phyloP scores from a whole-genome alignment of 2,888 invertebrate genomes.

The Pogonocherus hispidulus region DNA sequence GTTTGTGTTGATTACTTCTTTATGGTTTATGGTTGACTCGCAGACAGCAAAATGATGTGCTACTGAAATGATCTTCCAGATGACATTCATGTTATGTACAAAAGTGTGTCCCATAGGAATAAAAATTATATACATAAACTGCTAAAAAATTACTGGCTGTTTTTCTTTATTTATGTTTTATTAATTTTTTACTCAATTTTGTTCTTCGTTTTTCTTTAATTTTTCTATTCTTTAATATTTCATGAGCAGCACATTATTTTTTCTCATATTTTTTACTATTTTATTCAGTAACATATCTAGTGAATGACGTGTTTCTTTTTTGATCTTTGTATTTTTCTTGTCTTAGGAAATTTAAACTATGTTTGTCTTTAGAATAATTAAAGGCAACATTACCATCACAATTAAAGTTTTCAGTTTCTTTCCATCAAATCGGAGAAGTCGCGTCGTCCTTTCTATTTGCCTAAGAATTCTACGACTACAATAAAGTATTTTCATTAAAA shows the following conservation, averaged over 20 bases:
- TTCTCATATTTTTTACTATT: no score
- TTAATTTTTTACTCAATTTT: no score
- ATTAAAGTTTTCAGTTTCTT: background rate
- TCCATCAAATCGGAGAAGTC: background rate
- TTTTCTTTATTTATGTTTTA: no score
- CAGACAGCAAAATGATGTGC: background rate
- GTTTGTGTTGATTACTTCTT: background rate
- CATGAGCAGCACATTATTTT: no score
- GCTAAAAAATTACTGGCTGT: no score
- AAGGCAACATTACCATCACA: background rate
- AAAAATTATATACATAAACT: no score
- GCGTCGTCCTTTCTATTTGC: background rate
- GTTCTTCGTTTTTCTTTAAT: no score
- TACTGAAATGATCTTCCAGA: background rate
- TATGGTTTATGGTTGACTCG: background rate
- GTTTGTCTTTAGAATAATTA: background rate
- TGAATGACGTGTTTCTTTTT: no score
- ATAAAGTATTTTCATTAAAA: constrained; percentile 39
- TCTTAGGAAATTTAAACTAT: no score
- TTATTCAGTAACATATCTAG: no score
- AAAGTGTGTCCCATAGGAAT: background rate
- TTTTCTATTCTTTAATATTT: no score
- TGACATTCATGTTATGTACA: background rate
- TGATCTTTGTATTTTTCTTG: no score
- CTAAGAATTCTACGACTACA: constrained; percentile 14